A percentile compares a stretch with the other conserved stretches of the same genome.
Evolutionary conservation across 2,113 vertebrate genomes (phyloP).

Genomic region (Charadrius vociferus): DNA sequence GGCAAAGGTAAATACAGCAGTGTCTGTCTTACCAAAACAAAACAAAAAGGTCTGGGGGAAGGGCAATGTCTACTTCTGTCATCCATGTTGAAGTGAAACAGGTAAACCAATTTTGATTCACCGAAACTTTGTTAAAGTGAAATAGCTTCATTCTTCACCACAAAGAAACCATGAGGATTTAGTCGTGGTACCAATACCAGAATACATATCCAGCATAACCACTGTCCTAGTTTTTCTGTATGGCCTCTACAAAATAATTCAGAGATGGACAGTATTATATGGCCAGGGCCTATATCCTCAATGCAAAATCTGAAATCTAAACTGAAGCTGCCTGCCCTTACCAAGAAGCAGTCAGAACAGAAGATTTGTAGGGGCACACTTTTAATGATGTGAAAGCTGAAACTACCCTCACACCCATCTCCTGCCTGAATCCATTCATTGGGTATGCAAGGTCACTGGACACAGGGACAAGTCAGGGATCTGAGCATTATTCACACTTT

Average conservation of each 20-base stretch:
- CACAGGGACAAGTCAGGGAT: neutral
- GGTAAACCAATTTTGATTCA: neutral
- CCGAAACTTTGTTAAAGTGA: neutral
- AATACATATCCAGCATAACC: neutral
- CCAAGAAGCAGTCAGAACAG: neutral
- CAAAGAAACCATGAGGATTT: neutral
- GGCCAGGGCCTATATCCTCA: neutral
- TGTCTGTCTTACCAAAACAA: neutral
- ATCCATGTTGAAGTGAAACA: neutral
- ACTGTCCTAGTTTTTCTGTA: neutral
- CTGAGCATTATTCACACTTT: neutral
- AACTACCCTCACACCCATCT: neutral
- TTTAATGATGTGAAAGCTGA: neutral
- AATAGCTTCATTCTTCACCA: neutral
- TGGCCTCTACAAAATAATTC: neutral
- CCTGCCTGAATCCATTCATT: neutral
- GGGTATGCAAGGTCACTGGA: neutral
- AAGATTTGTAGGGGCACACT: neutral
- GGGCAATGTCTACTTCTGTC: neutral
- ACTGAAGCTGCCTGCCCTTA: neutral
- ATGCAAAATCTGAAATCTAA: neutral
- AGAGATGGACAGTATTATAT: neutral
- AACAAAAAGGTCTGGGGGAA: rapidly evolving
- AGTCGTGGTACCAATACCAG: neutral
- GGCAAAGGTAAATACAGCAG: neutral